These are phyloP conservation scores for Lymantria dispar DNA, from an alignment of 2,888 invertebrate species.

Conservation along the genomic window DNA sequence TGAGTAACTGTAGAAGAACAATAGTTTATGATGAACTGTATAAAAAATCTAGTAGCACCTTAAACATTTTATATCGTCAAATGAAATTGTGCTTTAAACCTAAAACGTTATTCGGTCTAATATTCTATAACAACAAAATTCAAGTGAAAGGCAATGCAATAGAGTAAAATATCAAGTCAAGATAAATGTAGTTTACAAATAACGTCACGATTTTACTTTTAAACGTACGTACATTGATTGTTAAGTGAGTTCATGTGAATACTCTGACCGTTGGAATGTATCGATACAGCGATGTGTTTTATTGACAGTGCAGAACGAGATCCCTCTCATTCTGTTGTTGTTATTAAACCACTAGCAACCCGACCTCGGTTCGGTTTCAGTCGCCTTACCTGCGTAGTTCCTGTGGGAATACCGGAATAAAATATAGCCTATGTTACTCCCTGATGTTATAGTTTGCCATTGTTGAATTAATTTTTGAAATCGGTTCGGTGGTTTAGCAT, in stretches of 20 bases:
- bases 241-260: neutral
- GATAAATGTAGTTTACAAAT: slow-evolving; percentile 13
- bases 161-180: slow-evolving; percentile 3
- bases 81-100: neutral
- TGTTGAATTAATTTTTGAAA: too few relatives aligned
- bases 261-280: slow-evolving; percentile 1
- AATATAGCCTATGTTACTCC: too few relatives aligned
- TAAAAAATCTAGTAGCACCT: neutral
- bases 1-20: too few relatives aligned
- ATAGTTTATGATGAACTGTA: too few relatives aligned
- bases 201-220: slow-evolving; percentile 15
- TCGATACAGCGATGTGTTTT: neutral
- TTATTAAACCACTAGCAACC: too few relatives aligned
- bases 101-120: neutral
- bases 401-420: too few relatives aligned
- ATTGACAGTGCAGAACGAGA: neutral
- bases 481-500: too few relatives aligned
- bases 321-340: too few relatives aligned
- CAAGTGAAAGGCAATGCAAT: slow-evolving; percentile 13
- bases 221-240: slow-evolving; percentile 10
- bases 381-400: too few relatives aligned
- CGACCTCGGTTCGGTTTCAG: too few relatives aligned
- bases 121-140: neutral
- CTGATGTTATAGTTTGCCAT: too few relatives aligned
- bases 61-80: neutral